These are phyloP conservation scores for Arrhamphus sclerolepis DNA, from an alignment of 2,797 vertebrate species.

Conservation along the genomic window DNA sequence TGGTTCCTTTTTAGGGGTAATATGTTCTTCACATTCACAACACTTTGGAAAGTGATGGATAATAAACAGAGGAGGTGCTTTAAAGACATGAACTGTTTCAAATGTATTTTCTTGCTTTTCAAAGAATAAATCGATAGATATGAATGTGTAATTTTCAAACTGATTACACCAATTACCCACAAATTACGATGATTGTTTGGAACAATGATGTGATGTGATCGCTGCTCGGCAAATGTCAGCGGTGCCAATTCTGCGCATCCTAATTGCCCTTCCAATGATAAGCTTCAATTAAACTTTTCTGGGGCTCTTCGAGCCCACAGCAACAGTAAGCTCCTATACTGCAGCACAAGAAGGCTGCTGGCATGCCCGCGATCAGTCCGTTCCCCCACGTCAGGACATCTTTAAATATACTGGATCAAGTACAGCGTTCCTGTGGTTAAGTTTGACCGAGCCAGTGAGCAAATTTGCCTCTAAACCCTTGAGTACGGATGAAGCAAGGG, in stretches of 20 bases:
- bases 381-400: conserved; percentile 60
- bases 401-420: conserved; percentile 81
- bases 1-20: too few relatives aligned
- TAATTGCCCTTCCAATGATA: conserved; percentile 36
- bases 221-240: too few relatives aligned
- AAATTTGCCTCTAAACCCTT: conserved; percentile 83
- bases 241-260: too few relatives aligned
- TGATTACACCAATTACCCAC: too few relatives aligned
- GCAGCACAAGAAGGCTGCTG: conserved; percentile 44
- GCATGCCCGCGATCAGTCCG: conserved; percentile 38
- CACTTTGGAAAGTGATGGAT: background rate
- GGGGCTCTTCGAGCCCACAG: conserved; percentile 33
- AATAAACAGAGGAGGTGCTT: too few relatives aligned
- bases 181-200: too few relatives aligned
- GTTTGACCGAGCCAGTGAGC: conserved; percentile 80
- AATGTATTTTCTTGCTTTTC: too few relatives aligned
- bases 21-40: background rate
- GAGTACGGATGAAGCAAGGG: conserved; percentile 74
- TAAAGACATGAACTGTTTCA: too few relatives aligned
- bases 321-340: conserved; percentile 51
- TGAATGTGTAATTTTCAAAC: too few relatives aligned
- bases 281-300: conserved; percentile 54
- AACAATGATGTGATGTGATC: too few relatives aligned
- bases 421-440: conserved; percentile 81
- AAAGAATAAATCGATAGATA: too few relatives aligned